Percentiles rank a stretch among this genome's conserved stretches.
Conservation (phyloP, 2,113 vertebrate genomes). For the Nipponia nippon region DNA sequence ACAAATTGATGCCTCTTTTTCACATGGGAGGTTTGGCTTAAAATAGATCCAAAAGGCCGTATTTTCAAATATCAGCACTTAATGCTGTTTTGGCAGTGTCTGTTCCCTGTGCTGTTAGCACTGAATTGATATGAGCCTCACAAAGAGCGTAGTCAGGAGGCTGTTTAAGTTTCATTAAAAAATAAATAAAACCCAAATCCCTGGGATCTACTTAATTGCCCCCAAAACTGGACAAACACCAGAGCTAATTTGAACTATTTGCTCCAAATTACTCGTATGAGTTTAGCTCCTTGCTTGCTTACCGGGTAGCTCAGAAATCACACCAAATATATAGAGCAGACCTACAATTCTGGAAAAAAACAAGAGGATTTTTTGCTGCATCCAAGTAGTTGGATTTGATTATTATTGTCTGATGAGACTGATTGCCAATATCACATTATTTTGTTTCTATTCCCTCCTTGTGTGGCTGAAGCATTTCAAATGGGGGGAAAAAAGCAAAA, state of each 20-base stretch:
- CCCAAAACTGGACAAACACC: neutral
- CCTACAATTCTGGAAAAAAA: neutral
- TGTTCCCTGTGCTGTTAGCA: neutral
- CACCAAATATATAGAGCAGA: neutral
- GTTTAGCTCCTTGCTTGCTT: neutral
- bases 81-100: neutral
- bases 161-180: neutral
- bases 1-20: neutral
- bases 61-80: neutral
- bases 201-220: neutral
- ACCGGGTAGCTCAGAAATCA: neutral
- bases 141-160: neutral
- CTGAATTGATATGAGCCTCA: neutral
- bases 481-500: neutral
- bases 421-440: neutral
- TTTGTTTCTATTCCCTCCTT: neutral
- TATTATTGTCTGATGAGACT: neutral
- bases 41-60: neutral
- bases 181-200: neutral
- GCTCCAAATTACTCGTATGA: neutral
- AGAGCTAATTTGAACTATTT: slow-evolving; percentile 11
- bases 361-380: neutral
- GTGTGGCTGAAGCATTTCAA: neutral
- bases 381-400: neutral
- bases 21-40: neutral